A percentile compares a stretch with the other conserved stretches of the same genome.
Conservation (phyloP, 2,113 vertebrate genomes). For the Carassius auratus region DNA sequence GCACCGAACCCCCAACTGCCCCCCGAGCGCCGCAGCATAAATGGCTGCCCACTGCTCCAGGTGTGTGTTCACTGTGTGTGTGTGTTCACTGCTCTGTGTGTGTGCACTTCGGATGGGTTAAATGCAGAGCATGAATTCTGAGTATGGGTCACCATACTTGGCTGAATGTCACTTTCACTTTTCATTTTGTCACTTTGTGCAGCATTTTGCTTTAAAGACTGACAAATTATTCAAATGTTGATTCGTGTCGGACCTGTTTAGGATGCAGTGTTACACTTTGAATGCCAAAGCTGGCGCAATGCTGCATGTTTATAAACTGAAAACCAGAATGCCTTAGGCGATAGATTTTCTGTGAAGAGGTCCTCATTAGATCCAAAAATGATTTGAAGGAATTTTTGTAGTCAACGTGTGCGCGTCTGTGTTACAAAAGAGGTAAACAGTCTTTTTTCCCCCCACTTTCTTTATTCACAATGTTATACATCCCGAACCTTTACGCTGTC, state of each 20-base stretch:
- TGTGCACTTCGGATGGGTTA: too few species aligned
- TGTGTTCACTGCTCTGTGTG: too few species aligned
- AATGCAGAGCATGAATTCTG: too few species aligned
- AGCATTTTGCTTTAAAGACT: neutral
- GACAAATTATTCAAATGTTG: neutral
- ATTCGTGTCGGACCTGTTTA: neutral
- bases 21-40: too few species aligned
- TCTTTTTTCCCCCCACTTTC: neutral
- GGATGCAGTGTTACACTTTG: neutral
- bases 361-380: conserved; percentile 21
- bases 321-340: neutral
- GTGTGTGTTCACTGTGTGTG: too few species aligned
- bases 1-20: too few species aligned
- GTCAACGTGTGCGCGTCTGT: neutral
- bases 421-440: neutral
- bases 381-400: conserved; percentile 6
- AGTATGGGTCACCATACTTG: too few species aligned
- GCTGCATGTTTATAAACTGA: conserved; percentile 8
- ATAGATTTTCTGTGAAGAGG: neutral
- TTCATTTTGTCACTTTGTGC: neutral
- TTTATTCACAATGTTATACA: neutral
- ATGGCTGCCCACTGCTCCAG: too few species aligned
- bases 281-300: neutral
- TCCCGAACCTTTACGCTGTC: conserved; percentile 27
- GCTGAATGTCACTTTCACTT: too few species aligned